Evolutionary conservation across 1,140 invertebrate genomes (phyloP), one percentile per base, ranked within the genome.

Genomic region (Anastatus disparis): DNA sequence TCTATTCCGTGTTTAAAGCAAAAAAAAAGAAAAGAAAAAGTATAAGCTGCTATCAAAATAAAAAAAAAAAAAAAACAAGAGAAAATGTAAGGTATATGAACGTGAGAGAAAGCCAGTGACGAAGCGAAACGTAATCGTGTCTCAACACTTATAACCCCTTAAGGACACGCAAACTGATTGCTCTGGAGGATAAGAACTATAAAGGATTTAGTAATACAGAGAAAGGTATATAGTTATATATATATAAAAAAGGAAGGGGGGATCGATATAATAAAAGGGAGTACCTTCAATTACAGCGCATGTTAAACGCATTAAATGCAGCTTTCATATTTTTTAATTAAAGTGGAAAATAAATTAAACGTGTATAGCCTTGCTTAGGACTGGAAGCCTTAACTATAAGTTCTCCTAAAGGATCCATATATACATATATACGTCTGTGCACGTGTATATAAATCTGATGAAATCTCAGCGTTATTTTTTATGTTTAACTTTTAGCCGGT

Each of bases 241-340:
- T n/a, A n/a, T n/a, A n/a, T n/a, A n/a, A n/a, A n/a, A n/a, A n/a
- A n/a, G n/a, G n/a, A n/a, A 67, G 44, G 27, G 10, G 38, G 22
- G 58, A 38, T 68, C 66, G 55, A 59, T 61, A 52, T 42, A 50
- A 48, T 31, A 58, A 44, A 31, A 58, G 10, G 10, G 10, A 10
- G 31, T 6, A 35, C 52, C 64, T 58, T 67, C 64, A 67, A 67
- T 58, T 67, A 67, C 27, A 29, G 52, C 17, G 56, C 55, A 61
- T 68, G 66, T 59, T 59, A 50, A 68, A 61, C 20, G 55, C 29
- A 59, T 61, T 68, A 59, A 50, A 50, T 52, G 24, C 20, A 46
- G 56, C n/a, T 40, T 68, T 61, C 55, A 59, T 68, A 68, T 68
- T 68, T 68, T n/a, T 68, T 68, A 68, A 59, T 68, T 68, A 50